These are phyloP conservation scores for Pachypanchax playfairii DNA, from an alignment of 2,113 vertebrate genomes.

Conservation along the genomic window DNA sequence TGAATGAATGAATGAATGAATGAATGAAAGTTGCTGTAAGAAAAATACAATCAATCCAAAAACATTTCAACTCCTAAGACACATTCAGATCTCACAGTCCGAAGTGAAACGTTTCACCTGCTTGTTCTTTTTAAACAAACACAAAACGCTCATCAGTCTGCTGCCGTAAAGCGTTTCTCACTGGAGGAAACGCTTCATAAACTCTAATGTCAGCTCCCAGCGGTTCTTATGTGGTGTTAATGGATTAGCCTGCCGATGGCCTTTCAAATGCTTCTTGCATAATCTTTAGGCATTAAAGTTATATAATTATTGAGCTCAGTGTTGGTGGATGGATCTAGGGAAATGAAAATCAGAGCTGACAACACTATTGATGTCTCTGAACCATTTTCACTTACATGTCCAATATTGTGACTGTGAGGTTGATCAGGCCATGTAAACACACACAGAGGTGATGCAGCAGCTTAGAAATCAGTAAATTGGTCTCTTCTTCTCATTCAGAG, in stretches of 20 bases:
- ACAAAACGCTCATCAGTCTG: slow-evolving; percentile 26
- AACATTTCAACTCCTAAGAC: slow-evolving; percentile 15
- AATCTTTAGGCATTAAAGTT: slow-evolving; percentile 53
- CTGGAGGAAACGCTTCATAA: slow-evolving; percentile 40
- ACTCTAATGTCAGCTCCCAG: slow-evolving; percentile 61
- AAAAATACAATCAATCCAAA: too few relatives aligned
- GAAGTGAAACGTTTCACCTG: slow-evolving; percentile 15
- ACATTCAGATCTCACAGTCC: slow-evolving; percentile 26
- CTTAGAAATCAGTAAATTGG: slow-evolving; percentile 14
- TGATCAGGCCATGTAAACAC: slow-evolving; percentile 32
- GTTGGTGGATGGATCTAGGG: slow-evolving; percentile 19
- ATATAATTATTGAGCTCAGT: slow-evolving; percentile 61
- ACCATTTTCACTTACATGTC: slow-evolving; percentile 55
- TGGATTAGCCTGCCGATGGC: slow-evolving; percentile 58
- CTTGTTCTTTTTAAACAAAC: slow-evolving; percentile 22
- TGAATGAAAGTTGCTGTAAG: not conserved
- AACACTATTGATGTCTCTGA: slow-evolving; percentile 59
- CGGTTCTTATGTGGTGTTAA: slow-evolving; percentile 35
- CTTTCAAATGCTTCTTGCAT: slow-evolving; percentile 64
- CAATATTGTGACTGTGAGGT: slow-evolving; percentile 49
- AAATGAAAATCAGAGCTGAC: slow-evolving; percentile 64
- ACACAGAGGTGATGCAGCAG: slow-evolving; percentile 33
- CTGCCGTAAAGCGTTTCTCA: slow-evolving; percentile 18
- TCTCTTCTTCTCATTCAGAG: slow-evolving; percentile 71
- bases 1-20: too few relatives aligned